Evolutionary conservation across 2,888 invertebrate species (phyloP).

Genomic region (Drosophila paranaensis): DNA sequence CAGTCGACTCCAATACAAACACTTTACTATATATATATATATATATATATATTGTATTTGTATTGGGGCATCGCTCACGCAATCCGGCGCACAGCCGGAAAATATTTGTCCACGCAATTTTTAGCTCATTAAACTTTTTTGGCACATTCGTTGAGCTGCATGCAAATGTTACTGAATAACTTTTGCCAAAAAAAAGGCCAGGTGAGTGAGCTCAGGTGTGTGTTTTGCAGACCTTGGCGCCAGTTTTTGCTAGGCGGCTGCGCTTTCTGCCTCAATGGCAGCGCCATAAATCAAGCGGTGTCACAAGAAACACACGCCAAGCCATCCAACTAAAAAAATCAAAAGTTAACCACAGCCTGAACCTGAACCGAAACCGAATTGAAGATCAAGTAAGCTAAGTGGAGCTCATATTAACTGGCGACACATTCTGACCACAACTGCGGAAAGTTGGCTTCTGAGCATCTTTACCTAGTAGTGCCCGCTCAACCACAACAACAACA

Average conservation of each 20-base stretch:
- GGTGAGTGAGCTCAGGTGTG: neutral
- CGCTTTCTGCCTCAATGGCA: slow-evolving; percentile 41
- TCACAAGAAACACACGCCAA: slow-evolving; percentile 36
- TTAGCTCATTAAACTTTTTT: slow-evolving; percentile 71
- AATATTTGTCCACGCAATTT: slow-evolving; percentile 71
- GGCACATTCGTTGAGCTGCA: slow-evolving; percentile 63
- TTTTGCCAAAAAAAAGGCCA: slow-evolving; percentile 11
- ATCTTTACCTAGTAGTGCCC: slow-evolving; percentile 33
- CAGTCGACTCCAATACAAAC: slow-evolving; percentile 12
- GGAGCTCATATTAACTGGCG: neutral
- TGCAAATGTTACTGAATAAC: slow-evolving; percentile 71
- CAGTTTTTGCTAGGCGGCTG: slow-evolving; percentile 40
- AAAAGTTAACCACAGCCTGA: neutral
- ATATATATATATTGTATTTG: neutral
- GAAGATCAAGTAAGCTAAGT: neutral
- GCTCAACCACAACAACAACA: slow-evolving; percentile 48
- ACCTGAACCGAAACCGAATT: neutral
- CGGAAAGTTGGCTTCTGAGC: slow-evolving; percentile 12
- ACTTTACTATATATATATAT: neutral
- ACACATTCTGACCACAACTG: slow-evolving; percentile 1
- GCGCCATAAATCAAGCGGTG: slow-evolving; percentile 51
- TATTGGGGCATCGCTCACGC: slow-evolving; percentile 49
- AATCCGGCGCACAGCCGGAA: slow-evolving; percentile 58
- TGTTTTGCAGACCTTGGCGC: slow-evolving; percentile 44
- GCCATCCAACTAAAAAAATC: slow-evolving; percentile 10